Base-by-base conservation (phyloP, 2,113 vertebrate genomes). In the Dromaius novaehollandiae region DNA sequence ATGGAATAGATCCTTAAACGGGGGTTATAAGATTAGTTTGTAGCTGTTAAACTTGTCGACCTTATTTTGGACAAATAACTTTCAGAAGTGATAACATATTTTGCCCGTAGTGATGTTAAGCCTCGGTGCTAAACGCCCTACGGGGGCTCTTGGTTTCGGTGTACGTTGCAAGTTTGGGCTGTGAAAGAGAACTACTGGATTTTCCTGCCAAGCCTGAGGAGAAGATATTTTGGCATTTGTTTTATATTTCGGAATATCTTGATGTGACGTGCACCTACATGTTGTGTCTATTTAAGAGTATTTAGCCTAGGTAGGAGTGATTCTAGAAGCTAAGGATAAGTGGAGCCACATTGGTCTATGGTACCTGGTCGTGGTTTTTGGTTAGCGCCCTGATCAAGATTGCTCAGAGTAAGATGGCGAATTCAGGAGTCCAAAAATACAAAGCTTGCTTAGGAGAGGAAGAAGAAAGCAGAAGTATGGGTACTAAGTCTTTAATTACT, bases 151-250 rank as follows among this genome's bases (percentile, higher is more conserved):
- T 2, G 0, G 5, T 79, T 85, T 70, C 77, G 26, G 22, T 69
- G 32, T 25, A 38, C 56, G 48, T 58, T 79, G 65, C 76, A 85
- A 71, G 71, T 32, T 7, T 3, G n/a, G 46, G 16, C 46, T 77
- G 63, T 0, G 3, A 38, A 91, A 77, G 60, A 88, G 65, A 89
- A 92, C 11, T 17, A 55, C 53, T n/a, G 53, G 42, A 73, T 77
- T 88, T 95, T 93, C 82, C 48, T 88, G 83, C 70, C 50, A 75
- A 53, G 55, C 48, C 34, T 6, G 40, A 77, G 46, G 36, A 95
- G 32, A 38, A 80, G 34, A 46, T 55, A 22, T 84, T 88, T 76
- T 1, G 2, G 20, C 38, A 89, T 22, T 42, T 82, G 42, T 34
- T 82, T 61, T 68, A 32, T 4, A 2, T 65, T 75, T 90, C 30